Percentiles rank a stretch among this genome's conserved stretches.
These are phyloP conservation scores for Mola mola DNA, from an alignment of 2,113 vertebrate genomes.

Conservation along the genomic window DNA sequence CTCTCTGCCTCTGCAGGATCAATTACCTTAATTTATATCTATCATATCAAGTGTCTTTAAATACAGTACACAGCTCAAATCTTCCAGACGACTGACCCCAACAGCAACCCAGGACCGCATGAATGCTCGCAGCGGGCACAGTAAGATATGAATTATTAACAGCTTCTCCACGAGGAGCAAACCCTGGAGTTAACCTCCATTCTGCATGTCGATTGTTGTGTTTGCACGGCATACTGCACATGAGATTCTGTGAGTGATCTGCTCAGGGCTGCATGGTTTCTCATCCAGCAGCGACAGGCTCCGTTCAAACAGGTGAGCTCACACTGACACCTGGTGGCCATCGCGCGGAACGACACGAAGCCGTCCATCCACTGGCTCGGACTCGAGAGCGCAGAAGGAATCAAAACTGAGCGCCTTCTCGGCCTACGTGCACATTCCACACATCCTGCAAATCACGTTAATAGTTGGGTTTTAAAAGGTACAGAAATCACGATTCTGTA, in stretches of 20 bases:
- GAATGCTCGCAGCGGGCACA: neutral
- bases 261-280: constrained; percentile 20
- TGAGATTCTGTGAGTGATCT: constrained; percentile 3
- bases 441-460: neutral
- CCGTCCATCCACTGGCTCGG: no score
- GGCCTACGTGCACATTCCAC: no score
- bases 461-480: neutral
- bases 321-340: constrained; percentile 42
- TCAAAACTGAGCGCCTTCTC: no score
- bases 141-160: constrained; percentile 4
- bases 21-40: no score
- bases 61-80: no score
- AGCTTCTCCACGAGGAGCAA: neutral
- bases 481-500: neutral
- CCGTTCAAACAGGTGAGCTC: constrained; percentile 4
- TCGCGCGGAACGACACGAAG: neutral
- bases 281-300: constrained; percentile 22
- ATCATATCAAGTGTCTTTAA: neutral
- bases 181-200: neutral
- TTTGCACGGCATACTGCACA: constrained; percentile 3
- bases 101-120: no score
- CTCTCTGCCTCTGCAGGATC: neutral
- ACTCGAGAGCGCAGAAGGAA: no score
- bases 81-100: no score
- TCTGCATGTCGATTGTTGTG: neutral